Conservation (phyloP, 2,888 invertebrate species). For the Mantis religiosa region DNA sequence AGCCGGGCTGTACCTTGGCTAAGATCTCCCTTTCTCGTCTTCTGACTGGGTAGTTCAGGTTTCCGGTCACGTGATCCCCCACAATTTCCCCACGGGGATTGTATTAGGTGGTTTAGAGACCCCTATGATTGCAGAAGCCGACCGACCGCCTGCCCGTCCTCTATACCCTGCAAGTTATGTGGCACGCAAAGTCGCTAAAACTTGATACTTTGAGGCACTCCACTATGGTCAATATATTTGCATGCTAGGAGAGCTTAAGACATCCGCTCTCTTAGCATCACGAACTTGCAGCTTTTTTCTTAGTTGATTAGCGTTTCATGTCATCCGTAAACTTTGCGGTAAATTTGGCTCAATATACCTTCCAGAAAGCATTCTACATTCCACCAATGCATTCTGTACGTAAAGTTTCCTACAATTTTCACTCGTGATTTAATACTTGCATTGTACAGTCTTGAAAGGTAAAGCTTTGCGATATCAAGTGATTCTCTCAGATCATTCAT, state of each 20-base stretch:
- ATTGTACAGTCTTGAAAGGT: too few species aligned
- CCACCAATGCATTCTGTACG: too few species aligned
- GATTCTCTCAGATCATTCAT: too few species aligned
- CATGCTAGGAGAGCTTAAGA: neutral
- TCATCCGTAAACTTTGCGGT: too few species aligned
- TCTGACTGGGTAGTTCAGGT: neutral
- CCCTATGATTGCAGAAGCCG: neutral
- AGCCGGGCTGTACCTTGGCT: neutral
- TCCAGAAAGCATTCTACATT: too few species aligned
- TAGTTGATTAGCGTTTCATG: too few species aligned
- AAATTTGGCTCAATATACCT: too few species aligned
- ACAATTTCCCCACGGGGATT: slow-evolving; percentile 14
- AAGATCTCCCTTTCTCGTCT: neutral
- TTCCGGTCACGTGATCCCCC: slow-evolving; percentile 19
- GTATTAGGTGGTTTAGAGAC: slow-evolving; percentile 3
- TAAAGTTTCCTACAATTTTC: too few species aligned
- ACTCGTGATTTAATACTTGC: too few species aligned
- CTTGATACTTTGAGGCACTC: neutral
- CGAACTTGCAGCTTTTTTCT: too few species aligned
- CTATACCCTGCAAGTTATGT: neutral
- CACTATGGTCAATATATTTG: neutral
- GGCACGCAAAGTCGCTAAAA: neutral
- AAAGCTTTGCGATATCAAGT: too few species aligned
- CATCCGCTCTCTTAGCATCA: neutral
- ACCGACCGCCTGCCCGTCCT: neutral